These are phyloP conservation scores for Pararge aegeria DNA, from an alignment of 1,140 invertebrate species.

Conservation along the genomic window DNA sequence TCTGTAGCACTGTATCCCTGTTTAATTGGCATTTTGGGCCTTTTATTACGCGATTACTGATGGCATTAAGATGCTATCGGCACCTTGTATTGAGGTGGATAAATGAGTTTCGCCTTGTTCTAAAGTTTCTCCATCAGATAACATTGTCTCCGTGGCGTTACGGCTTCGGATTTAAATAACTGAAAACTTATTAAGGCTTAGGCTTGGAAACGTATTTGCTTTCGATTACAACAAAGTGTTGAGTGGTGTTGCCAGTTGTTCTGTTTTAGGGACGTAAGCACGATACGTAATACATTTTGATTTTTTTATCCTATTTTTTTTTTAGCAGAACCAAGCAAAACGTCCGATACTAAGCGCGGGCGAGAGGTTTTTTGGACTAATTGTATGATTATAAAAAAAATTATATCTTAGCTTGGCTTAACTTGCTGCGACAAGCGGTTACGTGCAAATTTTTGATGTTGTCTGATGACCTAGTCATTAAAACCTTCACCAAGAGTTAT, in stretches of 20 bases:
- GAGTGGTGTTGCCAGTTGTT: background rate
- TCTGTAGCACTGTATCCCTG: conserved; percentile 23
- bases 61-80: conserved; percentile 63
- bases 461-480: too few relatives aligned
- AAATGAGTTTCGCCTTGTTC: conserved; percentile 54
- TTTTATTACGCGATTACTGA: conserved; percentile 60
- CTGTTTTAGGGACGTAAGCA: background rate
- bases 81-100: conserved; percentile 64
- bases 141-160: conserved; percentile 18
- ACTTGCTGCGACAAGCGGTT: too few relatives aligned
- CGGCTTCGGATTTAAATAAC: conserved; percentile 24
- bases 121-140: conserved; percentile 26
- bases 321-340: too few relatives aligned
- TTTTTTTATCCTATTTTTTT: too few relatives aligned
- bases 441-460: too few relatives aligned
- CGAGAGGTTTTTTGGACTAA: too few relatives aligned
- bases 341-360: too few relatives aligned
- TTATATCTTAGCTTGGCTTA: too few relatives aligned
- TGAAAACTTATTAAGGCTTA: conserved; percentile 10
- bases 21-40: conserved; percentile 49
- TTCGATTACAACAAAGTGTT: background rate
- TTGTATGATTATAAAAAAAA: too few relatives aligned
- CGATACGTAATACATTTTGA: too few relatives aligned
- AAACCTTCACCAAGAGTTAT: too few relatives aligned
- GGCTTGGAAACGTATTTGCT: conserved; percentile 3